Evolutionary conservation across 1,140 invertebrate species (phyloP), one percentile per base, ranked within the genome.

Genomic region (Rhyzopertha dominica): DNA sequence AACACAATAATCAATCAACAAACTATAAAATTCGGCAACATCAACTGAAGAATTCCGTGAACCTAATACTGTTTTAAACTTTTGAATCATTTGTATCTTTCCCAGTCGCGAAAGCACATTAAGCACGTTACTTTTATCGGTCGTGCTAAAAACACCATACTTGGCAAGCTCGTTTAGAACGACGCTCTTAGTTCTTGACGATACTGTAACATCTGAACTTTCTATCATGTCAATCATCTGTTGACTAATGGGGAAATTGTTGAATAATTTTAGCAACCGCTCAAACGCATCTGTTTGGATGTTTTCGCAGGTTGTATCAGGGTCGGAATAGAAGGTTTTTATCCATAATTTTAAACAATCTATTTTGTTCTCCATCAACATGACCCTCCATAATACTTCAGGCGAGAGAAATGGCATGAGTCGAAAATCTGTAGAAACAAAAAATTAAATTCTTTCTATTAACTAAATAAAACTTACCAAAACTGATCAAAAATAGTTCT

Each of bases 341-440:
- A 77, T 74, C 75, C 76, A 78, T 28, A 67, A 63, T 41, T 71
- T 65, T 19, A 78, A 47, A 35, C 75, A 62, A 60, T 72, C 62
- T 57, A 73, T 69, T 34, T 67, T 46, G 44, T 76, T 74, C 34
- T 68, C 56, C 43, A 67, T 58, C 22, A 78, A 52, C 32, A 76
- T 59, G 45, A 72, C 66, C 45, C 67, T 66, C 74, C 75, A 78
- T 51, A 75, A 63, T 52, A 65, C 63, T 45, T 68, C 51, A 4
- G 69, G 59, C 31, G 69, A 65, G 29, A 74, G 63, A 58, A 75
- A 75, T 19, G 67, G 59, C 31, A 69, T 47, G 14, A 77, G 49
- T 13, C 67, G 60, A 56, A 69, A 69, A 62, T 77, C 75, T 77
- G 56, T 73, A 73, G 22, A 58, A 49, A 49, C 23, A 37, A 23